Conservation (phyloP, 2,113 vertebrate species). For the Mesitornis unicolor region DNA sequence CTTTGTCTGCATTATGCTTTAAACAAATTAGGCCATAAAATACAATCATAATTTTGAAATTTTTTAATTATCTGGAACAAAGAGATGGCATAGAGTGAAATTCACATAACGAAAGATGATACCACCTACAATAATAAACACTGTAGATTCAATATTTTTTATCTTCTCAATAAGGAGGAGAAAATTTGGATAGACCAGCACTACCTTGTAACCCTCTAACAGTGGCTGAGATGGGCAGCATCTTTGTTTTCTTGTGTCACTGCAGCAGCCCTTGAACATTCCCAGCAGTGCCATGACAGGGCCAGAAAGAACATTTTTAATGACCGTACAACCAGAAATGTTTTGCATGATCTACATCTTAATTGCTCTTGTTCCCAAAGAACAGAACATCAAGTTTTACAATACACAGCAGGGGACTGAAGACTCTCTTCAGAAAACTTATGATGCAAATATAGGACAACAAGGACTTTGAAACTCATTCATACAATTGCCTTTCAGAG, state of each 20-base stretch:
- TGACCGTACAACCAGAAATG: background rate
- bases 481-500: background rate
- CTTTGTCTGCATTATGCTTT: background rate
- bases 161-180: background rate
- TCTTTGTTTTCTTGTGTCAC: background rate
- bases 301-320: conserved; percentile 6
- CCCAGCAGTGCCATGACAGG: background rate
- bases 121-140: background rate
- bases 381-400: conserved; percentile 9
- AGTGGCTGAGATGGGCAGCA: background rate
- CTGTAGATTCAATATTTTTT: background rate
- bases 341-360: conserved; percentile 19
- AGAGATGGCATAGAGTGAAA: background rate
- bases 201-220: background rate
- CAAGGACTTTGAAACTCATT: conserved; percentile 9
- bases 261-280: background rate
- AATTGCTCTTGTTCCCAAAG: conserved; percentile 28
- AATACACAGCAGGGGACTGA: background rate
- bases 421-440: conserved; percentile 11
- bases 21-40: background rate
- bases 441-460: conserved; percentile 6
- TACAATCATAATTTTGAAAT: background rate
- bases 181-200: background rate
- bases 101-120: background rate
- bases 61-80: background rate